Conservation (phyloP, 2,113 vertebrate species). For the Festucalex cinctus region DNA sequence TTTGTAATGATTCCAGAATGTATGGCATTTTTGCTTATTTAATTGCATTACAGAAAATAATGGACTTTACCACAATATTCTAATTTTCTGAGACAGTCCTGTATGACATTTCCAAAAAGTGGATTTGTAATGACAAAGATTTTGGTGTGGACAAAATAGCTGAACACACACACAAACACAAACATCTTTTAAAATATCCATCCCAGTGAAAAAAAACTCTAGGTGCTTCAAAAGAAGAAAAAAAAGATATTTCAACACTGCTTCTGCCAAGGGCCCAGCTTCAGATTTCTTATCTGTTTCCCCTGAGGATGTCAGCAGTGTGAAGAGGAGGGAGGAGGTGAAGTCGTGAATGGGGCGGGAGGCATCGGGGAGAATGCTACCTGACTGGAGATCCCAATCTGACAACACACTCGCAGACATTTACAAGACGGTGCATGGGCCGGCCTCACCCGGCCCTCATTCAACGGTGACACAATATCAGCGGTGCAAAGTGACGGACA, state of each 20-base stretch:
- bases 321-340: conserved; percentile 49
- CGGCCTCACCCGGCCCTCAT: conserved; percentile 8
- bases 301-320: conserved; percentile 49
- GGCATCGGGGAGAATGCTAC: conserved; percentile 44
- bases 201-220: neutral
- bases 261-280: conserved; percentile 30
- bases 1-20: too few relatives aligned
- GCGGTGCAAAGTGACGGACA: conserved; percentile 57
- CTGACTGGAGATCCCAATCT: conserved; percentile 66
- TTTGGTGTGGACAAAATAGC: neutral
- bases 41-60: too few relatives aligned
- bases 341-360: conserved; percentile 45
- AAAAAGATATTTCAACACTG: conserved; percentile 6
- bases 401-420: conserved; percentile 33
- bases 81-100: too few relatives aligned
- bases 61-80: too few relatives aligned
- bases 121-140: neutral
- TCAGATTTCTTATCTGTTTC: conserved; percentile 64
- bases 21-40: too few relatives aligned
- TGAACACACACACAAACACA: too few relatives aligned
- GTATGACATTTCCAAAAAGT: neutral
- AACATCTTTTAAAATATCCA: neutral
- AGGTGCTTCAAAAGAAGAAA: neutral
- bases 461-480: conserved; percentile 61
- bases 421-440: conserved; percentile 14